A percentile compares a stretch with the other conserved stretches of the same genome.
Conservation (phyloP, 2,797 vertebrate species). For the Peromyscus eremicus region DNA sequence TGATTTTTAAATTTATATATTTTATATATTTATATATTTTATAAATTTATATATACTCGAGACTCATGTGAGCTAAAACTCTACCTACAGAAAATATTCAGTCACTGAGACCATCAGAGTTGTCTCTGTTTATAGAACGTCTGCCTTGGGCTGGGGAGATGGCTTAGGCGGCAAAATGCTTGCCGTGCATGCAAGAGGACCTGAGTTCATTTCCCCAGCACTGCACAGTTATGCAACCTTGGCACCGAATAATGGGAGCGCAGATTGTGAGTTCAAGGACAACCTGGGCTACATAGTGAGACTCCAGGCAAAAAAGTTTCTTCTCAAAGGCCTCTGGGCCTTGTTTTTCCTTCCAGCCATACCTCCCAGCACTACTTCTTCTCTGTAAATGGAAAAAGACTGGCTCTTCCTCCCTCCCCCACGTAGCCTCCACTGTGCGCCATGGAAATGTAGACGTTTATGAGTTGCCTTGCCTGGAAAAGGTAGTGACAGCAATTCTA, state of each 20-base stretch:
- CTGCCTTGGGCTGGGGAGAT: background rate
- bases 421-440: background rate
- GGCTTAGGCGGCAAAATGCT: background rate
- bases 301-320: background rate
- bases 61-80: background rate
- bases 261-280: background rate
- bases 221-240: background rate
- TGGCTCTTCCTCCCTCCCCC: background rate
- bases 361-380: background rate
- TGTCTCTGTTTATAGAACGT: background rate
- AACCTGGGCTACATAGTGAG: background rate
- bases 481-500: background rate
- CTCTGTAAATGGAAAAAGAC: background rate
- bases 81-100: background rate
- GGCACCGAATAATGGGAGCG: background rate
- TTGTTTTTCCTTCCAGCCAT: background rate
- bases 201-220: background rate
- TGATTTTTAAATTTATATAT: background rate
- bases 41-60: background rate
- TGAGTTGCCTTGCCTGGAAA: conserved; percentile 25
- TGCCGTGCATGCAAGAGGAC: background rate
- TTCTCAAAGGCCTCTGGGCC: background rate
- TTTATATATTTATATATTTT: too few species aligned
- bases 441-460: conserved; percentile 58
- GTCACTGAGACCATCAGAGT: background rate